These are phyloP conservation scores for Lagenorhynchus albirostris DNA, from an alignment of 2,113 vertebrate genomes.

Conservation along the genomic window DNA sequence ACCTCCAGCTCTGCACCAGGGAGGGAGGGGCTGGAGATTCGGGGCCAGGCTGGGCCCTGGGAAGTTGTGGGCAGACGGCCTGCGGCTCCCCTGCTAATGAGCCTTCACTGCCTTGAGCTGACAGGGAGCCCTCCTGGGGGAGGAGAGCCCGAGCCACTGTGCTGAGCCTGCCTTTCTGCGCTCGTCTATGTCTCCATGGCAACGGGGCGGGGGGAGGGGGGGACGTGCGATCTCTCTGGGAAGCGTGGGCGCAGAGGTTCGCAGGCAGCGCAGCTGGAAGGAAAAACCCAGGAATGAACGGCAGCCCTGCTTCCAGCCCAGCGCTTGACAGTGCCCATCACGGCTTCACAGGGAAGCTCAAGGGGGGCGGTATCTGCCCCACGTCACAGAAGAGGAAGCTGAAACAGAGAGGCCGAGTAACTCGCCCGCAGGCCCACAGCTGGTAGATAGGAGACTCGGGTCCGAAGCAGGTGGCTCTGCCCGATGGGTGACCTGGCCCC, in stretches of 20 bases:
- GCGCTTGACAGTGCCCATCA: neutral
- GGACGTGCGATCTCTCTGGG: neutral
- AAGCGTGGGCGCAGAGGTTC: conserved; percentile 30
- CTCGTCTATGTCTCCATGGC: conserved; percentile 49
- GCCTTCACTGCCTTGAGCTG: neutral
- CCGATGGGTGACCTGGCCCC: rapidly evolving
- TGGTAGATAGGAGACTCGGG: rapidly evolving
- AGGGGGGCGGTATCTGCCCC: rapidly evolving
- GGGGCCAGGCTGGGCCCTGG: rapidly evolving
- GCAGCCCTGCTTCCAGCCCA: neutral
- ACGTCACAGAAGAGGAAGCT: rapidly evolving
- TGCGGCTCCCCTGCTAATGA: neutral
- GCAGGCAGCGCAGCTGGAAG: neutral
- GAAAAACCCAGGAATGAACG: neutral
- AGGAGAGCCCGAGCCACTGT: neutral
- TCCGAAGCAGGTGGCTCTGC: neutral
- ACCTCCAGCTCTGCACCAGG: neutral
- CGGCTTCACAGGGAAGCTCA: neutral
- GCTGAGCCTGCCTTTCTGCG: conserved; percentile 1
- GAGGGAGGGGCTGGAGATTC: neutral
- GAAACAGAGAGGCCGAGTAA: rapidly evolving
- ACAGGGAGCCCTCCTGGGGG: neutral
- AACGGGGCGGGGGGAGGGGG: neutral
- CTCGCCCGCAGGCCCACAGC: neutral
- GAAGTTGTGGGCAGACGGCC: neutral